A percentile compares a stretch with the other conserved stretches of the same genome.
Conservation (phyloP, 2,888 invertebrate genomes). For the Drosophila atripex region DNA sequence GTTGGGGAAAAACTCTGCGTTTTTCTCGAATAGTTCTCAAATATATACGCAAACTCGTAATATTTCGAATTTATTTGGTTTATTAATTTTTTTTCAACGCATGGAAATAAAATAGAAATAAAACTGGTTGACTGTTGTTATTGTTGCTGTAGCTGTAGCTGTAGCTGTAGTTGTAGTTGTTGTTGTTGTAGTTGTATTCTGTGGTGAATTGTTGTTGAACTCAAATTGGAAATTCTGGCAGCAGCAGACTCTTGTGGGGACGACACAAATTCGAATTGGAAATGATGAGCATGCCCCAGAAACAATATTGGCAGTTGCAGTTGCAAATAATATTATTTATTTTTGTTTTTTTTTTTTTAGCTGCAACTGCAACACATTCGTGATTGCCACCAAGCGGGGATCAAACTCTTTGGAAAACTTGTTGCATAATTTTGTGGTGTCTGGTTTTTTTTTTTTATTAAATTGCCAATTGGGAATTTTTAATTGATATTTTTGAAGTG, state of each 20-base stretch:
- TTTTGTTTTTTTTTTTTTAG: background rate
- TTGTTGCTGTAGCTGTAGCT: slow-evolving; percentile 34
- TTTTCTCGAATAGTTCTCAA: slow-evolving; percentile 11
- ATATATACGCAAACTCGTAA: background rate
- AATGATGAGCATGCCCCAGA: background rate
- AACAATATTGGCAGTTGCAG: slow-evolving; percentile 9
- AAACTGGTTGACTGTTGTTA: slow-evolving; percentile 51
- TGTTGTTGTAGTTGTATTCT: slow-evolving; percentile 26
- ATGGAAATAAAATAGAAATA: slow-evolving; percentile 72
- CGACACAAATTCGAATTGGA: slow-evolving; percentile 12
- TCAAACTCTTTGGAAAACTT: slow-evolving; percentile 25
- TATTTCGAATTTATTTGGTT: slow-evolving; percentile 1
- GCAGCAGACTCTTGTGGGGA: background rate
- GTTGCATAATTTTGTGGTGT: slow-evolving; percentile 33
- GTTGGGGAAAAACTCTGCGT: background rate
- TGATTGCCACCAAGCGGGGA: slow-evolving; percentile 12
- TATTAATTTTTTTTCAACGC: slow-evolving; percentile 25
- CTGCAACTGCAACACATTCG: slow-evolving; percentile 6
- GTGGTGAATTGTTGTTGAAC: slow-evolving; percentile 34
- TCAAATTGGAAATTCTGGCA: slow-evolving; percentile 38
- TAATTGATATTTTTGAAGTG: slow-evolving; percentile 3
- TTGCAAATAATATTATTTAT: slow-evolving; percentile 10
- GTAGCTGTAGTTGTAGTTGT: slow-evolving; percentile 26
- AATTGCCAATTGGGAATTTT: slow-evolving; percentile 26
- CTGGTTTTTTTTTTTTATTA: slow-evolving; percentile 1